A percentile compares a stretch with the other conserved stretches of the same genome.
These are phyloP conservation scores for Noctua pronuba DNA, from an alignment of 2,888 invertebrate genomes.

Conservation along the genomic window DNA sequence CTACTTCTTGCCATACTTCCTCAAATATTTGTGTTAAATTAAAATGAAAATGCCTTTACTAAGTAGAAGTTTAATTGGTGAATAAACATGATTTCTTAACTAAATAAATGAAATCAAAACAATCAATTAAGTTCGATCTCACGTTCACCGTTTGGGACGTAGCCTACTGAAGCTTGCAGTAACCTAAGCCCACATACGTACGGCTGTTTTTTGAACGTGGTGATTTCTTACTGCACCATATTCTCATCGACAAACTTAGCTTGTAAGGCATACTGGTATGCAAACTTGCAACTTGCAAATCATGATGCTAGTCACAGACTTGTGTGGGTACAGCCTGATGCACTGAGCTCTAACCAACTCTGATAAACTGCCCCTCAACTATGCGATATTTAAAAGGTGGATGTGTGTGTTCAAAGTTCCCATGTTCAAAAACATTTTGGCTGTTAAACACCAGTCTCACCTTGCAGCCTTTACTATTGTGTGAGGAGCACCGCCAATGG, in stretches of 20 bases:
- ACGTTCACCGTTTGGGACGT: not conserved
- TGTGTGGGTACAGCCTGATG: not conserved
- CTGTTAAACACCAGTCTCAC: too few relatives aligned
- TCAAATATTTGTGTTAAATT: not conserved
- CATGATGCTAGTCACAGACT: not conserved
- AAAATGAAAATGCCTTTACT: not conserved
- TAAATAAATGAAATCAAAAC: not conserved
- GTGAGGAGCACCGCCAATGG: too few relatives aligned
- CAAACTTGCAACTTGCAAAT: too few relatives aligned
- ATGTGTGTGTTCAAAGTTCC: constrained; percentile 22
- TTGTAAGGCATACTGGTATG: not conserved
- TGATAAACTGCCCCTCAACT: constrained; percentile 1
- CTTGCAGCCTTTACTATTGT: too few relatives aligned
- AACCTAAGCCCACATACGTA: not conserved
- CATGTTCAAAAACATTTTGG: too few relatives aligned
- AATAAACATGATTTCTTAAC: not conserved
- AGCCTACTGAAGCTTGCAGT: not conserved
- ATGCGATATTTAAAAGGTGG: constrained; percentile 9
- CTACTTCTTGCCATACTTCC: not conserved
- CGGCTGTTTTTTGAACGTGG: not conserved
- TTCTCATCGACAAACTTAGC: not conserved
- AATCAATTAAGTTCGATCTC: not conserved
- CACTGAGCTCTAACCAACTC: not conserved
- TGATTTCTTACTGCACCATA: not conserved
- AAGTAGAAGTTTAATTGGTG: not conserved